Conservation (phyloP, 2,113 vertebrate genomes). For the Percina caprodes region DNA sequence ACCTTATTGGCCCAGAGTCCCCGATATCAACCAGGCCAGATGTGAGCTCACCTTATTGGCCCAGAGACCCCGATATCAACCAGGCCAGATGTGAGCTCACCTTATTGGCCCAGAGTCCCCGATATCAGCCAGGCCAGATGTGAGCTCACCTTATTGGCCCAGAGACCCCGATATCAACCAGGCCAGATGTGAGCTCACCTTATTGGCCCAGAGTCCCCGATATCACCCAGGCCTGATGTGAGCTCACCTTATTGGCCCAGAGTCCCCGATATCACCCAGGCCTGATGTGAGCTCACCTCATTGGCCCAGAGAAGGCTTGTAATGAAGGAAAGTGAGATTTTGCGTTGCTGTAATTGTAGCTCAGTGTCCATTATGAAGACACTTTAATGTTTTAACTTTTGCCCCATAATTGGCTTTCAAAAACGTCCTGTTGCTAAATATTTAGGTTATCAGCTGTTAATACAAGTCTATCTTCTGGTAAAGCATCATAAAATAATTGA, state of each 20-base stretch:
- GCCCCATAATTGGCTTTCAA: neutral
- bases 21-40: no score
- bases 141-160: no score
- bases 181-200: neutral
- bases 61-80: no score
- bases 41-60: no score
- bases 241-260: neutral
- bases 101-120: no score
- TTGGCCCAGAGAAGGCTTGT: neutral
- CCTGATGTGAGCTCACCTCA: neutral
- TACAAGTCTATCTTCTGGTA: neutral
- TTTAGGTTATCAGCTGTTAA: neutral
- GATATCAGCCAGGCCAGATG: no score
- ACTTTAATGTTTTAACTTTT: neutral
- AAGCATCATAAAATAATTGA: neutral
- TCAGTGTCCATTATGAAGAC: constrained; percentile 1
- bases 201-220: no score
- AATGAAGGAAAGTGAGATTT: neutral
- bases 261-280: no score
- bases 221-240: neutral
- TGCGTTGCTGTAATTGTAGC: neutral
- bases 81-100: no score
- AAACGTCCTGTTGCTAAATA: neutral
- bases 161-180: neutral
- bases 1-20: no score